Percentiles rank a stretch among this genome's conserved stretches.
Conservation (phyloP, 1,140 invertebrate genomes). For the Orchestia grillus region DNA sequence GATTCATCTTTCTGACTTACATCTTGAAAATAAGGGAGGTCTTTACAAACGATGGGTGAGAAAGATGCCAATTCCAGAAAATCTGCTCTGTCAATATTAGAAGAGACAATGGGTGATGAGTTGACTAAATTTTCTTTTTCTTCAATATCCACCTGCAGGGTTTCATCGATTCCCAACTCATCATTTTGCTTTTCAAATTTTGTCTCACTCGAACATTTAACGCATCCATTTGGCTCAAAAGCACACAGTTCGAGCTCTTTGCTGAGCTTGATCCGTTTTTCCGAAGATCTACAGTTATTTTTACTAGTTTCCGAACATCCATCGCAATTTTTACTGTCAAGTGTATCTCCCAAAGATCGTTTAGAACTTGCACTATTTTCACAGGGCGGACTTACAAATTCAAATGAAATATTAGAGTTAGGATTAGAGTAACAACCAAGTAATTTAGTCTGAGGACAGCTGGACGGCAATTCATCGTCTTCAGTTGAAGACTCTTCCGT, state of each 20-base stretch:
- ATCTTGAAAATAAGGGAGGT: neutral
- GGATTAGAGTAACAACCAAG: neutral
- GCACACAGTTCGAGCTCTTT: neutral
- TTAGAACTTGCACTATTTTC: neutral
- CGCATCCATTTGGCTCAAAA: neutral
- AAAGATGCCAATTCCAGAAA: neutral
- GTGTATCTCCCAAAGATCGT: neutral
- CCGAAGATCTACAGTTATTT: neutral
- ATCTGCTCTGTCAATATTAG: neutral
- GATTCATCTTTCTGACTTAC: neutral
- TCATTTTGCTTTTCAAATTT: neutral
- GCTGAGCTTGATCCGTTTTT: neutral
- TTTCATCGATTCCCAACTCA: neutral
- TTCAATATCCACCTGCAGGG: neutral
- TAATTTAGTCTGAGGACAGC: neutral
- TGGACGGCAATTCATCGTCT: neutral
- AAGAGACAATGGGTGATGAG: neutral
- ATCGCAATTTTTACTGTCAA: neutral
- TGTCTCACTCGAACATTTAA: neutral
- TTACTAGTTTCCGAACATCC: neutral
- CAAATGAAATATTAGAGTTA: neutral
- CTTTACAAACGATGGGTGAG: neutral
- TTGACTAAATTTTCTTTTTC: neutral
- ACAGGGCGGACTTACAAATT: neutral
- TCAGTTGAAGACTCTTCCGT: conserved; percentile 31